Percentiles rank a stretch among this genome's conserved stretches.
Evolutionary conservation across 2,888 invertebrate genomes (phyloP).

Genomic region (Catocala nupta): DNA sequence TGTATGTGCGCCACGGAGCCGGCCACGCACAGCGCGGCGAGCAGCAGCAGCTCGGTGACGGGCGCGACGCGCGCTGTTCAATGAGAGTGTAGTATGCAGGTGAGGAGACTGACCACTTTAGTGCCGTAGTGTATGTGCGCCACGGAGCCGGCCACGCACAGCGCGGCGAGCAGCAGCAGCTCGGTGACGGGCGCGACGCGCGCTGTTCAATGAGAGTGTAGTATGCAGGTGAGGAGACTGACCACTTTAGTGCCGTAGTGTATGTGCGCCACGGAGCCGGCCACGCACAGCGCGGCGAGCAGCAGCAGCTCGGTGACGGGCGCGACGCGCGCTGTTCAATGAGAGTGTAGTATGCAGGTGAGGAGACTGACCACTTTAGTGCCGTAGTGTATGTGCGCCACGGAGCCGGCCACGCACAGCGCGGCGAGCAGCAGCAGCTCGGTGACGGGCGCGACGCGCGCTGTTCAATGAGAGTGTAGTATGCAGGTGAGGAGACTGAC

Average conservation of each 20-base stretch:
- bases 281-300: conserved; percentile 90
- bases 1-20: conserved; percentile 94
- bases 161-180: conserved; percentile 90
- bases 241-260: conserved; percentile 98
- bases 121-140: conserved; percentile 97
- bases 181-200: conserved; percentile 86
- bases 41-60: conserved; percentile 89
- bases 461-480: too few relatives aligned
- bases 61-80: conserved; percentile 61
- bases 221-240: conserved; percentile 68
- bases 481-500: conserved; percentile 86
- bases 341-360: too few relatives aligned
- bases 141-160: conserved; percentile 90
- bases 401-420: conserved; percentile 90
- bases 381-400: conserved; percentile 97
- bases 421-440: conserved; percentile 91
- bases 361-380: conserved; percentile 93
- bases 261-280: conserved; percentile 93
- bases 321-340: conserved; percentile 52
- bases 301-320: conserved; percentile 89
- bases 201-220: not conserved
- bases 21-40: conserved; percentile 91
- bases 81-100: too few relatives aligned
- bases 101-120: conserved; percentile 91
- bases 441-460: conserved; percentile 72